Evolutionary conservation across 2,888 invertebrate species (phyloP), one percentile per base, ranked within the genome.

Genomic region (Drosophila multiciliata): DNA sequence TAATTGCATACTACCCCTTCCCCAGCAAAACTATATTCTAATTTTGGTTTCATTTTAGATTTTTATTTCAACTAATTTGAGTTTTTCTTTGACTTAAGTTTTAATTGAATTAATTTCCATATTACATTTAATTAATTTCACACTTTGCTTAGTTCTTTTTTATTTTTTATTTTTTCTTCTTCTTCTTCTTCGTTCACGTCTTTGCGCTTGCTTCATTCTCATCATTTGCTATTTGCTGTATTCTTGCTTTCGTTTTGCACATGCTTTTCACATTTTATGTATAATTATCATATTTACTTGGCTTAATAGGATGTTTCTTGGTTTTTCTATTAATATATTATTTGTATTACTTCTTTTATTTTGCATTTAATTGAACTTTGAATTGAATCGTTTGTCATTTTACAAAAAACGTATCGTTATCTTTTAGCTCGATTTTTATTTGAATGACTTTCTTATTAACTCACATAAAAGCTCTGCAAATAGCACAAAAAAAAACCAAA

Each of bases 251-350:
- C 60, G 17, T 23, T 29, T 62, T 64, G 60, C 80, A 65, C 35
- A 55, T 75, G 75, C 73, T 57, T 48, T 82, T 76, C 55, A 72
- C 71, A 77, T 66, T 49, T 70, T 66, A 74, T 68, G 71, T 74
- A 72, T 81, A 86, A 73, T 86, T 86, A 83, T 86, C 59, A 66
- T 73, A 81, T 77, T 75, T 85, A 88, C 77, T 87, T 87, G 88
- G 87, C 90, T 89, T 89, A 87, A 76, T 87, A 87, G 86, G 86
- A 89, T 87, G 81, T 82, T 72, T 66, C 48, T 73, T 73, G 53
- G 55, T 73, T 71, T 66, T 33, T 71, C 54, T 40, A 50, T 67
- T 66, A 48, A 23, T 15, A 67, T 53, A 67, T 52, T 32, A 54
- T 49, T 36, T 59, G 48, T 78, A 62, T 54, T 75, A 65, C 36